Base-by-base conservation (phyloP, 2,888 invertebrate species). In the Eurytoma californica region DNA sequence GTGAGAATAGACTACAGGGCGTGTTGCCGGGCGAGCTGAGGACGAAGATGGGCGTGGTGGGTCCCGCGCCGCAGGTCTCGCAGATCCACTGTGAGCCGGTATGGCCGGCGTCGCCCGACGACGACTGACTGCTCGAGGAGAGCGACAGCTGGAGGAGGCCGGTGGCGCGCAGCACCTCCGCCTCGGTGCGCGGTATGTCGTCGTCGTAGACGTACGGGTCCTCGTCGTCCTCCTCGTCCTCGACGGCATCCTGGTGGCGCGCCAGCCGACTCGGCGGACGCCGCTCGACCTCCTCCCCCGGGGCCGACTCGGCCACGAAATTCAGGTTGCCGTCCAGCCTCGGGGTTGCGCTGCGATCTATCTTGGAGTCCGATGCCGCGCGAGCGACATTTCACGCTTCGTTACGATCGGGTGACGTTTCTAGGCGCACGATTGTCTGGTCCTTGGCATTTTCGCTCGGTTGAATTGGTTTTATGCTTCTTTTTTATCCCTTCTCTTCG, bases 131-230 rank as follows among this genome's bases (percentile, higher is more conserved):
- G 55, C 58, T 72, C 39, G 79, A 65, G 12, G 76, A 67, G 3
- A 75, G 55, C 13, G 80, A 77, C 2, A 79, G 57, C 13, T 70
- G 73, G 0, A 68, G 66, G 16, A 53, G 14, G 9, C 77, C 79
- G 2, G 69, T 63, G 18, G 77, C 79, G 4, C 78, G 77, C 18
- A 66, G 73, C 20, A 80, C 72, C 30, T 82, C 80, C 39, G 73
- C 80, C 51, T 75, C 75, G 66, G 57, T 77, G 3, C 76, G 51
- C 18, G 80, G 82, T n/a, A 81, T 88, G 79, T 91, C 91, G 60
- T 91, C 91, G 85, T 91, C 91, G 83, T 91, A 91, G 82, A 90
- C 91, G 84, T 91, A 91, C 12, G 90, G 90, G 84, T 91, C 91
- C 61, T 90, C 87, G 72, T 85, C 87, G 74, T 85, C 85, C 60